Percentiles rank a stretch among this genome's conserved stretches.
Evolutionary conservation across 2,113 vertebrate genomes (phyloP).

Genomic region (Numida meleagris): DNA sequence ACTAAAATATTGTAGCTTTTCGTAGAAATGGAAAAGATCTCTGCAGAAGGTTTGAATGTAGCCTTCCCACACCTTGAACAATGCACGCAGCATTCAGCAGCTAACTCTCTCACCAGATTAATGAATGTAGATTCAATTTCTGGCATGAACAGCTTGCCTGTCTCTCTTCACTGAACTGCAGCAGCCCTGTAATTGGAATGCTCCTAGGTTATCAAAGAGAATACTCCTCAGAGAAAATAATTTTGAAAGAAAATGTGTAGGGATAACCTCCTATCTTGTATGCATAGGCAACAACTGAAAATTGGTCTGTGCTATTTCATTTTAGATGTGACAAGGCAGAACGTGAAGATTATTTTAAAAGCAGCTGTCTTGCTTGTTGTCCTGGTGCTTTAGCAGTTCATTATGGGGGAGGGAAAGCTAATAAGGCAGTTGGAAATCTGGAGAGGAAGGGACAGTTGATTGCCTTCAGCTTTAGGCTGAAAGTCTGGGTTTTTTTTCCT

Average conservation of each 20-base stretch:
- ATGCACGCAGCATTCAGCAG: rapidly evolving
- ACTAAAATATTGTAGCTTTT: neutral
- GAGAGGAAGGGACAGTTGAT: neutral
- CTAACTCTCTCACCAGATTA: neutral
- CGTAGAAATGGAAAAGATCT: neutral
- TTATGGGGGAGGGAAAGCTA: neutral
- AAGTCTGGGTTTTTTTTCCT: neutral
- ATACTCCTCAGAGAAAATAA: neutral
- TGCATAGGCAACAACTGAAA: neutral
- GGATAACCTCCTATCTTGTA: neutral
- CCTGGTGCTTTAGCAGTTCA: neutral
- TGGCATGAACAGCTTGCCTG: neutral
- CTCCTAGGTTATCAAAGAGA: rapidly evolving
- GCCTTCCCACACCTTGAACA: neutral
- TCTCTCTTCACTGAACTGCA: neutral
- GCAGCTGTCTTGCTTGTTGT: neutral
- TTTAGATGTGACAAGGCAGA: neutral
- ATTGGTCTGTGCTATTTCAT: neutral
- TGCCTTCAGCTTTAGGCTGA: neutral
- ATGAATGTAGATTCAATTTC: neutral
- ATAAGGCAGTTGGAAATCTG: neutral
- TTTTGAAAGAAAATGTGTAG: neutral
- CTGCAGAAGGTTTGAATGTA: neutral
- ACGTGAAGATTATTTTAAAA: neutral
- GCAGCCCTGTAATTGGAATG: neutral